A percentile compares a stretch with the other conserved stretches of the same genome.
phyloP scores from a whole-genome alignment of 2,113 vertebrate species.

The Lampris megalopsis region DNA sequence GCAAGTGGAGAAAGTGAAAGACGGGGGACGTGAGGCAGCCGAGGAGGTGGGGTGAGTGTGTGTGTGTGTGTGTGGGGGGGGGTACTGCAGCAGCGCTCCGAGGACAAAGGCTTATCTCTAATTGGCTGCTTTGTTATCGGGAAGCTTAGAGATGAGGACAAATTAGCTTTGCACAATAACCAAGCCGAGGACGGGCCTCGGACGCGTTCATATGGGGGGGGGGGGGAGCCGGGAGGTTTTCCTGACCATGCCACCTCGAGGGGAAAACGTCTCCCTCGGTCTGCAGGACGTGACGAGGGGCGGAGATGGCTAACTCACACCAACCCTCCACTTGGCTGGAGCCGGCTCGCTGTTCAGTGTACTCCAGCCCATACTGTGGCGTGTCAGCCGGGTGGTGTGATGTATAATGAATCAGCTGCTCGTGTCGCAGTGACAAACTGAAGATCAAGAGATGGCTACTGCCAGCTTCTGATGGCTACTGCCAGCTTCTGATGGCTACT shows the following conservation, averaged over 20 bases:
- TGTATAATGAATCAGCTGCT: constrained; percentile 72
- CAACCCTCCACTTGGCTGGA: constrained; percentile 47
- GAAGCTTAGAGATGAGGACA: constrained; percentile 78
- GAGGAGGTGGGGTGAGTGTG: constrained; percentile 28
- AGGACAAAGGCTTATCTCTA: constrained; percentile 81
- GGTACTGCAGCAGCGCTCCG: constrained; percentile 73
- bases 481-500: constrained; percentile 17
- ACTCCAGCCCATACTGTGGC: constrained; percentile 43
- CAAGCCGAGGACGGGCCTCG: constrained; percentile 55
- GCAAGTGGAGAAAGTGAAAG: constrained; percentile 46
- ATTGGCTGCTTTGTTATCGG: constrained; percentile 83
- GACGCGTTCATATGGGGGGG: constrained; percentile 50
- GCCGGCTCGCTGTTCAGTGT: constrained; percentile 50
- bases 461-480: constrained; percentile 48
- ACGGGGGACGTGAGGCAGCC: constrained; percentile 27
- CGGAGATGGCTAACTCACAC: constrained; percentile 53
- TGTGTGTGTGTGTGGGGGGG: constrained; percentile 26
- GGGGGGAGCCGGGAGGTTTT: constrained; percentile 57
- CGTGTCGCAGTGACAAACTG: constrained; percentile 60
- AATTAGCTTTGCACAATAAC: constrained; percentile 81
- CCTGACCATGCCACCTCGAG: constrained; percentile 31
- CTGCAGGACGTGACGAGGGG: constrained; percentile 36
- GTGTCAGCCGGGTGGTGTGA: constrained; percentile 55
- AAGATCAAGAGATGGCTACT: constrained; percentile 47
- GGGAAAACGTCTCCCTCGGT: constrained; percentile 37